phyloP scores from a whole-genome alignment of 2,888 invertebrate species.

The Nezara viridula region DNA sequence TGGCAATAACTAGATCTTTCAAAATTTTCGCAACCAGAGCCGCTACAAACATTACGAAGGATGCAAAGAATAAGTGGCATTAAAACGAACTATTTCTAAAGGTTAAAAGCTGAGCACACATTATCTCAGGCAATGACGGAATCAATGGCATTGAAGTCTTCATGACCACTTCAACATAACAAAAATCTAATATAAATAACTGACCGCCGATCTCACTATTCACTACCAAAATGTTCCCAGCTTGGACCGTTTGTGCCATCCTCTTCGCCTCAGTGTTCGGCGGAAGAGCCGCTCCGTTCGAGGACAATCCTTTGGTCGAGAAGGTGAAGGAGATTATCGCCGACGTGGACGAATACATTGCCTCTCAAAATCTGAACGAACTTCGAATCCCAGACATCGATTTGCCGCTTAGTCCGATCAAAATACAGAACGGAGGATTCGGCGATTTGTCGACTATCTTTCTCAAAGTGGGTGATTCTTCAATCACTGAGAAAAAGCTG shows the following conservation, averaged over 20 bases:
- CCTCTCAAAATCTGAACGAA: background rate
- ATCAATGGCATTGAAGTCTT: background rate
- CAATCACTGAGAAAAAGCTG: background rate
- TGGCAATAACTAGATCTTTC: too few relatives aligned
- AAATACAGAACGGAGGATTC: too few relatives aligned
- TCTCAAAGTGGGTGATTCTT: background rate
- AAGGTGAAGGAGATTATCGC: background rate
- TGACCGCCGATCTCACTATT: background rate
- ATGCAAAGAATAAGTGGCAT: too few relatives aligned
- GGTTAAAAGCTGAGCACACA: too few relatives aligned
- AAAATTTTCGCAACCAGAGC: too few relatives aligned
- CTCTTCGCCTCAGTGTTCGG: background rate
- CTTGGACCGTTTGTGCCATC: background rate
- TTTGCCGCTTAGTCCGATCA: too few relatives aligned
- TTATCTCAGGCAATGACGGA: background rate
- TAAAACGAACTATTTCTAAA: too few relatives aligned
- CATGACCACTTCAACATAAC: background rate
- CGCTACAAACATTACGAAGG: too few relatives aligned
- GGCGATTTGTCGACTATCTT: too few relatives aligned
- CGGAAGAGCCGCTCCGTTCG: background rate
- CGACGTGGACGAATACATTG: background rate
- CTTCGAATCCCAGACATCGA: background rate
- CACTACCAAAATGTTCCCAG: background rate
- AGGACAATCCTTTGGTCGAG: background rate
- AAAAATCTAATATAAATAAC: background rate